Conservation (phyloP, 2,888 invertebrate genomes). For the Eudasyphora cyanicolor region DNA sequence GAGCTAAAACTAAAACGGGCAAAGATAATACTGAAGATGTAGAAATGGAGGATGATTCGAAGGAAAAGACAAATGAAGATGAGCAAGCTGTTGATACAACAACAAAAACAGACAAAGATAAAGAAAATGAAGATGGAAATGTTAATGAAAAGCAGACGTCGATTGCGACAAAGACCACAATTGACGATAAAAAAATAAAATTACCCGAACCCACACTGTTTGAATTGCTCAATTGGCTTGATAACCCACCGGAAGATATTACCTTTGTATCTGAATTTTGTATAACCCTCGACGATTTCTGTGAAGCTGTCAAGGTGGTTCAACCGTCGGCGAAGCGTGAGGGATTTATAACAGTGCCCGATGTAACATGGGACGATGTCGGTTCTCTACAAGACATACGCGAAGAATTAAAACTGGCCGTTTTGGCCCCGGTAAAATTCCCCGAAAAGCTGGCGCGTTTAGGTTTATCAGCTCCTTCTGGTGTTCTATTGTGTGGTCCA, state of each 20-base stretch:
- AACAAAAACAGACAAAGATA: conserved; percentile 15
- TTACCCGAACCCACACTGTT: conserved; percentile 78
- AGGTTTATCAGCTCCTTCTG: conserved; percentile 91
- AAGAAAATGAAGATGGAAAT: not conserved
- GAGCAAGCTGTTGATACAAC: conserved; percentile 42
- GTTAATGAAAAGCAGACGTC: no score
- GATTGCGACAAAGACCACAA: no score
- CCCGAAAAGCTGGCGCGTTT: conserved; percentile 89
- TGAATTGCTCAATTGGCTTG: conserved; percentile 85
- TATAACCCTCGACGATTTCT: conserved; percentile 88
- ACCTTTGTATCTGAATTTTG: conserved; percentile 84
- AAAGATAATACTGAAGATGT: conserved; percentile 29
- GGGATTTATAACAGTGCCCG: conserved; percentile 98
- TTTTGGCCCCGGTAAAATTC: conserved; percentile 94
- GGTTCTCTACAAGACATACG: conserved; percentile 94
- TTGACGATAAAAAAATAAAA: conserved; percentile 69
- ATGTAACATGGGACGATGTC: conserved; percentile 97
- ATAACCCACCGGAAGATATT: conserved; percentile 84
- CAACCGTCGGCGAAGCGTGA: conserved; percentile 97
- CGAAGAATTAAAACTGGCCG: conserved; percentile 93
- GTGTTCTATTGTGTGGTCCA: conserved; percentile 96
- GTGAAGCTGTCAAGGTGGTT: conserved; percentile 88
- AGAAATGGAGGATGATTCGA: conserved; percentile 43
- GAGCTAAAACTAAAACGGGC: conserved; percentile 58
- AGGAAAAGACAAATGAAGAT: conserved; percentile 67